Conservation (phyloP, 2,797 vertebrate genomes). For the Trematomus bernacchii region DNA sequence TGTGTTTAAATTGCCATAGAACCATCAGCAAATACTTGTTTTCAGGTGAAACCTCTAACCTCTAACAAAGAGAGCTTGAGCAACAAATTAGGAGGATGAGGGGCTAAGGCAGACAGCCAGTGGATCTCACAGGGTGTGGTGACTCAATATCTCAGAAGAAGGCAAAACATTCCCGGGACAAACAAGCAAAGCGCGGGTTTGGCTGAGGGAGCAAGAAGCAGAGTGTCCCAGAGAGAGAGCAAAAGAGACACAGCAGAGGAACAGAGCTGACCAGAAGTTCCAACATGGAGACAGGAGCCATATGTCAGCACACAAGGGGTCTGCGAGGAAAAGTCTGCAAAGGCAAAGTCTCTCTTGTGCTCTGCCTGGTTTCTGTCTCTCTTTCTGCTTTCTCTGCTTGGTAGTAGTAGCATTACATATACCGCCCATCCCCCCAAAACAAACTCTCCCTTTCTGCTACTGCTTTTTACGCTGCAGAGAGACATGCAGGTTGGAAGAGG, state of each 20-base stretch:
- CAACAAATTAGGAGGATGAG: slow-evolving; percentile 23
- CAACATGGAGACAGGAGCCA: slow-evolving; percentile 48
- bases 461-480: slow-evolving; percentile 46
- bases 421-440: slow-evolving; percentile 26
- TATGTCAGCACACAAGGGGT: slow-evolving; percentile 45
- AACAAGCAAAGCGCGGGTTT: slow-evolving; percentile 68
- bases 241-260: slow-evolving; percentile 29
- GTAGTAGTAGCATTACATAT: slow-evolving; percentile 16
- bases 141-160: slow-evolving; percentile 60
- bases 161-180: slow-evolving; percentile 57
- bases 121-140: slow-evolving; percentile 65
- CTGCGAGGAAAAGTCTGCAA: slow-evolving; percentile 33
- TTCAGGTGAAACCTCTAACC: slow-evolving; percentile 40
- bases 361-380: slow-evolving; percentile 29
- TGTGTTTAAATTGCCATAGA: background rate
- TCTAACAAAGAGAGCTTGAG: slow-evolving; percentile 28
- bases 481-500: slow-evolving; percentile 55
- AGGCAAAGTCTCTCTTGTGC: slow-evolving; percentile 13
- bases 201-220: slow-evolving; percentile 56
- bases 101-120: slow-evolving; percentile 45
- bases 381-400: slow-evolving; percentile 25
- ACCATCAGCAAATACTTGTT: slow-evolving; percentile 28
- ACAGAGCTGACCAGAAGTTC: slow-evolving; percentile 34
- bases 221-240: slow-evolving; percentile 38
- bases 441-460: slow-evolving; percentile 12